Conservation (phyloP, 2,888 invertebrate species). For the Cabera pusaria region DNA sequence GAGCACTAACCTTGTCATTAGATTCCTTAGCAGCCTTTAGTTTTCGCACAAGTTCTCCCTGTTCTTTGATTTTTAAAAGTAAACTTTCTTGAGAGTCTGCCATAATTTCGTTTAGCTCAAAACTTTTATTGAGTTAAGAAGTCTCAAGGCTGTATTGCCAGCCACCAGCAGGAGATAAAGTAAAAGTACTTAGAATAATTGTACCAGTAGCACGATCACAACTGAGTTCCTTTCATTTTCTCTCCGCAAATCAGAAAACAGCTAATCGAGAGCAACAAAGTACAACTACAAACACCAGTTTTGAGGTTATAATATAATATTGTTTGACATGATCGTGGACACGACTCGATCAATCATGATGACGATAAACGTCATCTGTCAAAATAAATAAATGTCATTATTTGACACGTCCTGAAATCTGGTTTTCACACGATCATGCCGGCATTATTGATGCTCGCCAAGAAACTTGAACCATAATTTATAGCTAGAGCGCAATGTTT, state of each 20-base stretch:
- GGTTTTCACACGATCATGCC: too few relatives aligned
- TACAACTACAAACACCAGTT: too few relatives aligned
- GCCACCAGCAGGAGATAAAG: slow-evolving; percentile 19
- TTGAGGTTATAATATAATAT: too few relatives aligned
- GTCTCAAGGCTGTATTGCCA: slow-evolving; percentile 47
- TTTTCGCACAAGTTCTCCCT: slow-evolving; percentile 92
- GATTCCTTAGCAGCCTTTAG: slow-evolving; percentile 91
- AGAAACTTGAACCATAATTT: too few relatives aligned
- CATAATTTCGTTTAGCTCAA: slow-evolving; percentile 46
- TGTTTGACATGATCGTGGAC: too few relatives aligned
- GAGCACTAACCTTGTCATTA: slow-evolving; percentile 86
- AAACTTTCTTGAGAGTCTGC: slow-evolving; percentile 63
- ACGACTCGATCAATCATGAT: too few relatives aligned
- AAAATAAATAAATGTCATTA: too few relatives aligned
- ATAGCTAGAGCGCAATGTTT: too few relatives aligned
- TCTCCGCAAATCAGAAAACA: slow-evolving; percentile 35
- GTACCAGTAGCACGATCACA: slow-evolving; percentile 52
- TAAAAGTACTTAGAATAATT: slow-evolving; percentile 59
- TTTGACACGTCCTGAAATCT: too few relatives aligned
- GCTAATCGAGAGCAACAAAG: slow-evolving; percentile 13
- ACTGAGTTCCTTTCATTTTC: slow-evolving; percentile 60
- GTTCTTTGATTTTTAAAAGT: slow-evolving; percentile 77
- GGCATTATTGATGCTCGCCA: too few relatives aligned
- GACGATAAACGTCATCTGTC: too few relatives aligned
- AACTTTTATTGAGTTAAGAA: slow-evolving; percentile 3